Evolutionary conservation across 2,888 invertebrate species (phyloP), one percentile per base, ranked within the genome.

Genomic region (Cephalotes varians): DNA sequence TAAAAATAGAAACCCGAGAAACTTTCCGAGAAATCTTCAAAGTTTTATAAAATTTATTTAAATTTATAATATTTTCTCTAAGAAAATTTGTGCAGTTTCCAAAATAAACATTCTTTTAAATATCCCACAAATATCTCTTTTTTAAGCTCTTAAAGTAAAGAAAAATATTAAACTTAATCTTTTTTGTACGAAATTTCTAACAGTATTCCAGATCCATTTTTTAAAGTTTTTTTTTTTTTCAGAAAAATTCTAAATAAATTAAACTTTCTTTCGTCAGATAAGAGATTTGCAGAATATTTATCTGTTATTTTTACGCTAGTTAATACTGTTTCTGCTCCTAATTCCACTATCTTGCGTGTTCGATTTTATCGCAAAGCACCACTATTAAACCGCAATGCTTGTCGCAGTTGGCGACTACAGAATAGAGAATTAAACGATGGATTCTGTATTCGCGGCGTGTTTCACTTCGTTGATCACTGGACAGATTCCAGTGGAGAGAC

Each of bases 401-500:
- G 79, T 86, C 77, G 62, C 73, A 67, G 77, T 69, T 82, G 65
- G 25, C 49, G 34, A 87, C 67, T 73, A 54, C 69, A 37, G 76
- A 85, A 87, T 79, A 64, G 71, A 82, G 69, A 71, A 84, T 82
- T 80, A 83, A 81, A 60, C 69, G 72, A 69, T 69, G 54, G 73
- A 74, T 84, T 83, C 81, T 74, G 86, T 84, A 88, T 87, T 84
- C 87, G 81, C n/a, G 44, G 67, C 86, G 54, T 69, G 85, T 47
- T 40, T 74, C 58, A 69, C 34, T 54, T 58, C 82, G 84, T 64
- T 84, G 69, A 82, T 76, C 72, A 81, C 65, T 87, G 87, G 83
- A 89, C 64, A 79, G 81, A 89, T 87, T 87, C 85, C 89, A 86
- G 56, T 49, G 67, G 79, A 64, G 73, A 64, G 65, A 73, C 85